Conservation (phyloP, 64 coral and sea anemone species). For the Stylophora pistillata region DNA sequence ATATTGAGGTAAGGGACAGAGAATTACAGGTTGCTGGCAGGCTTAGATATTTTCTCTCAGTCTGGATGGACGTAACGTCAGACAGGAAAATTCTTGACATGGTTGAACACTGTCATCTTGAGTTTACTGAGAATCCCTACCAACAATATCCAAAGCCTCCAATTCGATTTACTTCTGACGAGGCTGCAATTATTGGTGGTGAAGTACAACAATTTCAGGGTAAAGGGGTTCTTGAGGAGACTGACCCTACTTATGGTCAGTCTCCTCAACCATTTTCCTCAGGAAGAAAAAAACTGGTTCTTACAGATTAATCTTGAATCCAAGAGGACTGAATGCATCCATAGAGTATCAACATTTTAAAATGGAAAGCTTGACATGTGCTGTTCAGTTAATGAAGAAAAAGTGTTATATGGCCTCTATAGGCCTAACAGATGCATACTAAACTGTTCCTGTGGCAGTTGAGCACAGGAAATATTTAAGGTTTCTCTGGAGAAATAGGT, state of each 20-base stretch:
- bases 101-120: conserved; percentile 29
- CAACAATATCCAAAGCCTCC: background rate
- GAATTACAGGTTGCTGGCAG: conserved; percentile 19
- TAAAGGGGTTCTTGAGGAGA: conserved; percentile 35
- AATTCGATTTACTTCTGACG: conserved; percentile 31
- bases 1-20: conserved; percentile 17
- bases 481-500: conserved; percentile 45
- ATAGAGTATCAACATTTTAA: conserved; percentile 53
- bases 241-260: conserved; percentile 18
- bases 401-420: conserved; percentile 1
- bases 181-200: conserved; percentile 29
- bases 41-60: conserved; percentile 21
- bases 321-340: conserved; percentile 48
- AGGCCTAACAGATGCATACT: conserved; percentile 46
- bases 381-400: conserved; percentile 30
- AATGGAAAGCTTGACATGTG: conserved; percentile 41
- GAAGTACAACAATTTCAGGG: conserved; percentile 22
- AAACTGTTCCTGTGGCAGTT: conserved; percentile 43
- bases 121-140: conserved; percentile 13
- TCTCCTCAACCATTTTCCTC: conserved; percentile 17
- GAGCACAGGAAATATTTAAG: conserved; percentile 49
- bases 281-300: conserved; percentile 23
- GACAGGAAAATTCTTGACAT: conserved; percentile 32
- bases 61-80: conserved; percentile 1
- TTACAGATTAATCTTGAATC: conserved; percentile 49